A percentile compares a stretch with the other conserved stretches of the same genome.
phyloP scores from a whole-genome alignment of 2,888 invertebrate genomes.

The Arrhopalites spinosus region DNA sequence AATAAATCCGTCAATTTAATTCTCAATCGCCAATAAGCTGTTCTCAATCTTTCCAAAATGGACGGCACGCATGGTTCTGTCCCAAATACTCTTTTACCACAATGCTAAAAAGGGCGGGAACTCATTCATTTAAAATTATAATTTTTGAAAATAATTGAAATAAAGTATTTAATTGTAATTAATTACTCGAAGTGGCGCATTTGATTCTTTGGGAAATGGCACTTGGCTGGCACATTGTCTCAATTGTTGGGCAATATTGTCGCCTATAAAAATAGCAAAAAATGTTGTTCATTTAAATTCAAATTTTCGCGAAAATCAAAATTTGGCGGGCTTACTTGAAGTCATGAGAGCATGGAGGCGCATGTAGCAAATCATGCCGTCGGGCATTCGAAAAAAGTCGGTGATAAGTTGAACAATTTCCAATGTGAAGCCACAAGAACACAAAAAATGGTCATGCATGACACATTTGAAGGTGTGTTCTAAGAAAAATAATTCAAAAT shows the following conservation, averaged over 20 bases:
- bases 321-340: slow-evolving; percentile 38
- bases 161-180: background rate
- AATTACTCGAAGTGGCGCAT: slow-evolving; percentile 47
- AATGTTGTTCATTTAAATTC: background rate
- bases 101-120: slow-evolving; percentile 39
- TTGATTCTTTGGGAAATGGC: slow-evolving; percentile 48
- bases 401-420: slow-evolving; percentile 52
- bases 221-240: slow-evolving; percentile 54
- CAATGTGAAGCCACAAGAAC: slow-evolving; percentile 49
- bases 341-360: slow-evolving; percentile 54
- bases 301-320: background rate
- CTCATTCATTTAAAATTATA: background rate
- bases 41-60: slow-evolving; percentile 53
- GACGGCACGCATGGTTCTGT: slow-evolving; percentile 55
- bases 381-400: slow-evolving; percentile 54
- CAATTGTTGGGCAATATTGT: slow-evolving; percentile 54
- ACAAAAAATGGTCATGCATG: slow-evolving; percentile 54
- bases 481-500: slow-evolving; percentile 16
- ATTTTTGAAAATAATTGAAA: no score
- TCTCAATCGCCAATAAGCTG: slow-evolving; percentile 53
- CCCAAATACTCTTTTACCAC: slow-evolving; percentile 54
- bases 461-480: slow-evolving; percentile 54
- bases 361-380: slow-evolving; percentile 52
- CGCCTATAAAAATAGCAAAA: slow-evolving; percentile 35
- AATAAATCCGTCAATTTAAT: slow-evolving; percentile 54